These are phyloP conservation scores for Gymnodraco acuticeps DNA, from an alignment of 2,797 vertebrate species.

Conservation along the genomic window DNA sequence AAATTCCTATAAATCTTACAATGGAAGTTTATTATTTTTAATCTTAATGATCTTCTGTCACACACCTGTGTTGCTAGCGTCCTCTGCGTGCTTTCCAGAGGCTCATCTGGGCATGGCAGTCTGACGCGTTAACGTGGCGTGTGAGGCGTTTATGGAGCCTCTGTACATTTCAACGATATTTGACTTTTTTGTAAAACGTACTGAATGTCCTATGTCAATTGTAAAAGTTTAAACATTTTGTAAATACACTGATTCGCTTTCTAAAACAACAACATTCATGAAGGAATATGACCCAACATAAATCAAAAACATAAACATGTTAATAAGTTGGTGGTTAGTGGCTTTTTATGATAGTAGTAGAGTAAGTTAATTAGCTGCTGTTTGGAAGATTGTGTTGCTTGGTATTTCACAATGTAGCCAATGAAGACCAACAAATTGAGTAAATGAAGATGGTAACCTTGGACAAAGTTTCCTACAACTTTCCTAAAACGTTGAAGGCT, in stretches of 20 bases:
- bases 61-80: neutral
- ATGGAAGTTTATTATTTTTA: neutral
- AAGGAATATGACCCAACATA: too few species aligned
- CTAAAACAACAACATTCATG: neutral
- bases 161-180: neutral
- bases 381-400: neutral
- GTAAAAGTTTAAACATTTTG: neutral
- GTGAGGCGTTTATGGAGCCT: neutral
- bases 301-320: neutral
- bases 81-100: neutral
- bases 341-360: neutral
- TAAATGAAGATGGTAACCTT: neutral
- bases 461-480: neutral
- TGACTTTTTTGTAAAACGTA: neutral
- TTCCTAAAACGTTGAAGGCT: neutral
- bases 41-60: neutral
- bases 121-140: neutral
- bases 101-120: neutral
- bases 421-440: neutral
- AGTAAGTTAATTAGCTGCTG: neutral
- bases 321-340: too few species aligned
- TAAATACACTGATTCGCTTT: neutral
- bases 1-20: neutral
- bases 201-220: neutral
- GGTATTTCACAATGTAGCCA: too few species aligned